Evolutionary conservation across 1,140 invertebrate genomes (phyloP).

Genomic region (Notospermus geniculatus): DNA sequence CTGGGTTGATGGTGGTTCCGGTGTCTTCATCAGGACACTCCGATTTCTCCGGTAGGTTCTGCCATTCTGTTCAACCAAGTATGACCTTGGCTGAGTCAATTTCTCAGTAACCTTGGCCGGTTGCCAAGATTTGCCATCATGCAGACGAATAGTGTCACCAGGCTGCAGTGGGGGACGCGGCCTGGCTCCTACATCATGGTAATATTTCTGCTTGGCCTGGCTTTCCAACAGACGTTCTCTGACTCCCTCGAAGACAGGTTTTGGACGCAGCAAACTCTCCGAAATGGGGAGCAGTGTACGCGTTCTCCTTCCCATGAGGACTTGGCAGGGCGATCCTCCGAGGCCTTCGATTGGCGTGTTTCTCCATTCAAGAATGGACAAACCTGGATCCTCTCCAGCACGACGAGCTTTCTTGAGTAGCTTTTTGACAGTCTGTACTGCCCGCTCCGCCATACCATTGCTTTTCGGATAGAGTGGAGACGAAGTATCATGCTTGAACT

Average conservation of each 20-base stretch:
- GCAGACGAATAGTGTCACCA: no score
- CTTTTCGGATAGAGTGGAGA: slow-evolving; percentile 36
- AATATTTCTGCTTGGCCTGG: no score
- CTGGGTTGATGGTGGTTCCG: no score
- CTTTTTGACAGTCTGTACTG: slow-evolving; percentile 26
- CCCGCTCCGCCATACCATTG: slow-evolving; percentile 28
- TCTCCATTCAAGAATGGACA: slow-evolving; percentile 25
- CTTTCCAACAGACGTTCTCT: no score
- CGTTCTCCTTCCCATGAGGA: slow-evolving; percentile 19
- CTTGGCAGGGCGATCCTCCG: slow-evolving; percentile 14
- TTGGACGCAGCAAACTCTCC: slow-evolving; percentile 1
- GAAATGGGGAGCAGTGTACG: slow-evolving; percentile 19
- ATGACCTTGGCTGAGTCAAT: no score
- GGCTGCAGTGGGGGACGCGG: no score
- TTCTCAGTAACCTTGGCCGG: no score
- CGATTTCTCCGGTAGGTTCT: no score
- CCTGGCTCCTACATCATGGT: no score
- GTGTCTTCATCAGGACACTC: no score
- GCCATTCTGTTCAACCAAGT: no score
- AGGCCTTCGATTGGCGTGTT: slow-evolving; percentile 24
- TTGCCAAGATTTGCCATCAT: no score
- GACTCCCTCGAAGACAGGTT: neutral
- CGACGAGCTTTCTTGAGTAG: slow-evolving; percentile 24
- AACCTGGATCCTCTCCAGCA: slow-evolving; percentile 20
- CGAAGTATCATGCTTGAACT: slow-evolving; percentile 47